Base-by-base conservation (phyloP, 2,113 vertebrate genomes). In the Hippolais icterina region DNA sequence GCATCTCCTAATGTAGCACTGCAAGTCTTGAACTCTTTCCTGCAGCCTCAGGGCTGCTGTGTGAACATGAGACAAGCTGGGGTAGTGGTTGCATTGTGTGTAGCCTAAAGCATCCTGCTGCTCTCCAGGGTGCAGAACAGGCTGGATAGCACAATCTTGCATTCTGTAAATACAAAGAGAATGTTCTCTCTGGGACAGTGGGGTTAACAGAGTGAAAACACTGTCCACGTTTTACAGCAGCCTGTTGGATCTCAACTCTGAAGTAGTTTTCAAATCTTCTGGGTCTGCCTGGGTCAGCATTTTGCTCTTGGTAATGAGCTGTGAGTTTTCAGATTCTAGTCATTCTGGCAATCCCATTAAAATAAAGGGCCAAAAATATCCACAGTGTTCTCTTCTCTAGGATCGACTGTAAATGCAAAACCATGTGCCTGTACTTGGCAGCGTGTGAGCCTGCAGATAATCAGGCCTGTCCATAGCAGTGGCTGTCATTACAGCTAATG, bases 231-330 rank as follows among this genome's bases (percentile, higher is more conserved):
- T 89, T 83, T 78, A n/a, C 68, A 93, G 50, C 64, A 93, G 83
- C 83, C 80, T 83, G n/a, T 80, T 89, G 61, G 68, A 61, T 19
- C 68, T 90, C 16, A 11, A 8, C 66, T 90, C 78, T 83, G 72
- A 87, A 95, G 64, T 37, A 0, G 5, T 65, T 92, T 78, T 81
- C 37, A 89, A 78, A 68, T 87, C 76, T 80, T 88, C 29, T 41
- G 68, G 71, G 60, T 89, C 88, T 90, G 86, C 77, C 56, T 89
- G 83, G 76, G 52, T 93, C 95, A 94, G 94, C 86, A 63, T 70
- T 92, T 94, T 89, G 29, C 79, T 94, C 77, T 81, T 74, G 47
- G 72, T 95, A 93, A 96, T 59, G 93, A 95, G 76, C 95, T 96
- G 91, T 83, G 91, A 94, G 89, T 92, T 93, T 96, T 93, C 89